These are phyloP conservation scores for Raja brachyura DNA, from an alignment of 2,113 vertebrate species.

Conservation along the genomic window DNA sequence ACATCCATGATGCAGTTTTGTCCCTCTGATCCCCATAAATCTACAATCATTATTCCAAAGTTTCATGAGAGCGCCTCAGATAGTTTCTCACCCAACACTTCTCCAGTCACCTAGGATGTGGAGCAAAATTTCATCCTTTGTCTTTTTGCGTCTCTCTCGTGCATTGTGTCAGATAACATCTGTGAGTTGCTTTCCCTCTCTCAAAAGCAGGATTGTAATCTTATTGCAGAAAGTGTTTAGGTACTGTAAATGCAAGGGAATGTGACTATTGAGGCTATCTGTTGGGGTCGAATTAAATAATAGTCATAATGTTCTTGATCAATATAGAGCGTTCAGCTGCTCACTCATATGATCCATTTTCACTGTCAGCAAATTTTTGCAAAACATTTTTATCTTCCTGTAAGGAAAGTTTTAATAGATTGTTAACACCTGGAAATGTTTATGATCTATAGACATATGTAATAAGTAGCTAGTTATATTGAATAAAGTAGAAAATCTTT, in stretches of 20 bases:
- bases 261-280: not conserved
- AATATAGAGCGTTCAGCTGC: not conserved
- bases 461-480: not conserved
- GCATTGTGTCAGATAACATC: not conserved
- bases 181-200: not conserved
- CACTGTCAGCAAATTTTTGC: not conserved
- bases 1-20: not conserved
- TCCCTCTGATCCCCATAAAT: not conserved
- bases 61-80: not conserved
- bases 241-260: not conserved
- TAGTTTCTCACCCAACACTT: not conserved
- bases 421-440: not conserved
- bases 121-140: not conserved
- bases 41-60: not conserved
- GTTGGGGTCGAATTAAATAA: not conserved
- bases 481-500: not conserved
- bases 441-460: not conserved
- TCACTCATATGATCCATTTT: not conserved
- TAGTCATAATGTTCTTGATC: not conserved
- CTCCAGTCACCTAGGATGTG: not conserved
- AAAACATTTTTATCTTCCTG: not conserved
- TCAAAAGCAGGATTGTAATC: not conserved
- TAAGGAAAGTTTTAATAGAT: not conserved
- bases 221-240: not conserved
- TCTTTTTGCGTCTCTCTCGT: not conserved